phyloP scores from a whole-genome alignment of 23 tunicate genomes.

The Halocynthia roretzi region DNA sequence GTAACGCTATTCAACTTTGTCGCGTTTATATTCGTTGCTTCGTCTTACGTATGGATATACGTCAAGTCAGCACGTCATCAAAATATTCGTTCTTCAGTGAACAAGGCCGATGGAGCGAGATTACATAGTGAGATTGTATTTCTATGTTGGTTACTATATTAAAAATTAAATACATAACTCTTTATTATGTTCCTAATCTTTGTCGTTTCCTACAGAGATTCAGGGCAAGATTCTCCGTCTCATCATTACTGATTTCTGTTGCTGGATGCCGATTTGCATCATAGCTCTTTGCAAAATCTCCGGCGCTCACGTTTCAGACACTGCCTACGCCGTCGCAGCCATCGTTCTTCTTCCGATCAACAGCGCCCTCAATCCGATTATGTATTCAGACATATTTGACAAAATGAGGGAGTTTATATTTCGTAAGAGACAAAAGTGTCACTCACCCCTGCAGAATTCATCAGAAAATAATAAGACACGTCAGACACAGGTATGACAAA shows the following conservation, averaged over 20 bases:
- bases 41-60: slow-evolving; percentile 35
- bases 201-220: neutral
- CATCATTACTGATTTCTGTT: neutral
- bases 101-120: no score
- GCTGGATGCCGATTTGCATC: slow-evolving; percentile 12
- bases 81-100: neutral
- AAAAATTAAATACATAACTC: no score
- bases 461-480: no score
- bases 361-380: slow-evolving; percentile 4
- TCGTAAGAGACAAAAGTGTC: no score
- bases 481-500: no score
- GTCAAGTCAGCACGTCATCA: slow-evolving; percentile 10
- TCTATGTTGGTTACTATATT: no score
- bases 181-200: no score
- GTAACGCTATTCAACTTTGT: slow-evolving; percentile 52
- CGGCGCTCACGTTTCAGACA: neutral
- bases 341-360: slow-evolving; percentile 8
- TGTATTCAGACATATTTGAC: neutral
- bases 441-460: no score
- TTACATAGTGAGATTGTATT: no score
- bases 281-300: neutral
- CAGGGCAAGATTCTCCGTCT: slow-evolving; percentile 9
- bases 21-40: slow-evolving; percentile 51
- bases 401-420: neutral
- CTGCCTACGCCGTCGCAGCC: slow-evolving; percentile 6